Percentiles rank a stretch among this genome's conserved stretches.
Conservation (phyloP, 1,140 invertebrate species). For the Coboldia fuscipes region DNA sequence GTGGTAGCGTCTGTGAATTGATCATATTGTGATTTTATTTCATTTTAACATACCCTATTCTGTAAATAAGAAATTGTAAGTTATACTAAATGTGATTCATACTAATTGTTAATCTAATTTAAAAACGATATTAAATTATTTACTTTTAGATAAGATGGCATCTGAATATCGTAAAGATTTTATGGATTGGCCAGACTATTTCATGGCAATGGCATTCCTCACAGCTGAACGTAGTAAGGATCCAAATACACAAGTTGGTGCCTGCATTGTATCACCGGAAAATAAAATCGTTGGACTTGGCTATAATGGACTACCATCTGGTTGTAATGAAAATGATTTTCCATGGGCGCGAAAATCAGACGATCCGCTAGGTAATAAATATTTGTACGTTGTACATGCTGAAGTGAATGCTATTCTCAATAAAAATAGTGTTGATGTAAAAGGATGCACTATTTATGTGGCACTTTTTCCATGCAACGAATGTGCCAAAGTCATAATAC, state of each 20-base stretch:
- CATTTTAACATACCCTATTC: too few species aligned
- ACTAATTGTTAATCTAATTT: too few species aligned
- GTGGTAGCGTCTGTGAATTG: too few species aligned
- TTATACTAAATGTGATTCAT: too few species aligned
- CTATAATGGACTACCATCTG: constrained; percentile 88
- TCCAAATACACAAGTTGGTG: constrained; percentile 78
- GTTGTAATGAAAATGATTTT: constrained; percentile 71
- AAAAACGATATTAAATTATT: too few species aligned
- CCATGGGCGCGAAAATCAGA: constrained; percentile 54
- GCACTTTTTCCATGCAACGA: constrained; percentile 87
- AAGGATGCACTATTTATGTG: constrained; percentile 67
- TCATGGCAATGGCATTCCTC: constrained; percentile 36
- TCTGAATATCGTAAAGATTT: not conserved
- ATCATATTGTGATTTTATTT: too few species aligned
- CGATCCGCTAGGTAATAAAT: constrained; percentile 47
- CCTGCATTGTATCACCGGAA: constrained; percentile 71
- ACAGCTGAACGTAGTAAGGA: constrained; percentile 84
- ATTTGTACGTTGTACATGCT: constrained; percentile 87
- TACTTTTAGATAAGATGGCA: too few species aligned
- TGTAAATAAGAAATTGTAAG: too few species aligned
- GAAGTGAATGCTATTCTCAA: constrained; percentile 94
- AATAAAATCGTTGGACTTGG: constrained; percentile 86
- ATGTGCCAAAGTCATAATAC: constrained; percentile 93
- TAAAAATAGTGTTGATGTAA: constrained; percentile 56
- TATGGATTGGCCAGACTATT: not conserved